Evolutionary conservation across 2,888 invertebrate species (phyloP).

Genomic region (Stomorhina lunata): DNA sequence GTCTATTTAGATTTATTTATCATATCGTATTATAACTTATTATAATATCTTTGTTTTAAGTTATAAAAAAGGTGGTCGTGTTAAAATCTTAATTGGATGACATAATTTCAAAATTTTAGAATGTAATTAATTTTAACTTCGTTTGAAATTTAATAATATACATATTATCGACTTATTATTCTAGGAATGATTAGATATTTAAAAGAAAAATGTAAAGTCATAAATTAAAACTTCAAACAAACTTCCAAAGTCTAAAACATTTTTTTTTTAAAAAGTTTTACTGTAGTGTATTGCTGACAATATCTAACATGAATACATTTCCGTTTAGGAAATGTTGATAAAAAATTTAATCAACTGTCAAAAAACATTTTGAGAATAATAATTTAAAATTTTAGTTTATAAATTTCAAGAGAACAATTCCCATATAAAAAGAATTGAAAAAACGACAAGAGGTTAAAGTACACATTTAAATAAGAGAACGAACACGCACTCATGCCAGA

Average conservation of each 20-base stretch:
- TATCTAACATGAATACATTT: not conserved
- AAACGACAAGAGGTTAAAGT: not conserved
- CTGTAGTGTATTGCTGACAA: not conserved
- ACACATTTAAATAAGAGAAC: not conserved
- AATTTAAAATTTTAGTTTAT: not conserved
- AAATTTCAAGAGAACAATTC: too few species aligned
- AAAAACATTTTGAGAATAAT: not conserved
- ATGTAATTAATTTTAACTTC: not conserved
- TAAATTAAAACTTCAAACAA: not conserved
- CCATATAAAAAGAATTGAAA: not conserved
- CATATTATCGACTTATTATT: not conserved
- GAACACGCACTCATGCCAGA: not conserved
- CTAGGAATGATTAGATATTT: not conserved
- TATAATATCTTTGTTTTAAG: too few species aligned
- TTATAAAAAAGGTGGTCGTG: too few species aligned
- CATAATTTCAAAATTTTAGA: too few species aligned
- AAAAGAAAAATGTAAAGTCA: not conserved
- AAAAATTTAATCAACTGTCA: not conserved
- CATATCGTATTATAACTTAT: too few species aligned
- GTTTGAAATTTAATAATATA: not conserved
- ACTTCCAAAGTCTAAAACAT: too few species aligned
- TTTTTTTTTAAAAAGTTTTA: too few species aligned
- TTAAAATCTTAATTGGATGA: too few species aligned
- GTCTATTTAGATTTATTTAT: too few species aligned
- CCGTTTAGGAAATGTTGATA: not conserved